Evolutionary conservation across 2,797 vertebrate species (phyloP).

Genomic region (Cossypha caffra): DNA sequence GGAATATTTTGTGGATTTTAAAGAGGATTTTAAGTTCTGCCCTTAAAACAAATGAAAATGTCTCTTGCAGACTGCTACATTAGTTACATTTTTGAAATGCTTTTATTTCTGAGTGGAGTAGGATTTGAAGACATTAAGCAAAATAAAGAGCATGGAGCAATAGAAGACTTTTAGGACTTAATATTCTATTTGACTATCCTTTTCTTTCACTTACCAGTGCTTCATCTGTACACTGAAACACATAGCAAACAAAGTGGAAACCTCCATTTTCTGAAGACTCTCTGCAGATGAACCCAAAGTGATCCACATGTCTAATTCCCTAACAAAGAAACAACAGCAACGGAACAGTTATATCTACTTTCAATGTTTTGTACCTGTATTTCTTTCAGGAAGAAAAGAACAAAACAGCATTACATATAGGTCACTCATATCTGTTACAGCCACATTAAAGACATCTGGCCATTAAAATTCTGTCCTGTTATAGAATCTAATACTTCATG

Average conservation of each 20-base stretch:
- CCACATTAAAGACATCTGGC: neutral
- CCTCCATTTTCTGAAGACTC: conserved; percentile 87
- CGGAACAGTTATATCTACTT: neutral
- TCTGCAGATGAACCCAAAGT: conserved; percentile 98
- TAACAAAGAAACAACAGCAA: conserved; percentile 52
- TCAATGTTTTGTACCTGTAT: neutral
- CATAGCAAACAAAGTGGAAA: conserved; percentile 94
- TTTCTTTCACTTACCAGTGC: conserved; percentile 85
- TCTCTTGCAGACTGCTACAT: neutral
- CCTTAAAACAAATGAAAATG: neutral
- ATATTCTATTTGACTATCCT: neutral
- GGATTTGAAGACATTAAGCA: neutral
- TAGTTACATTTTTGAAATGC: neutral
- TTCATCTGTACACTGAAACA: conserved; percentile 95
- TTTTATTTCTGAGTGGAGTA: neutral
- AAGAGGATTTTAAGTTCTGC: neutral
- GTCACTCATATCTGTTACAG: neutral
- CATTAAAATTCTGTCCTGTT: neutral
- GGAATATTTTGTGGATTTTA: neutral
- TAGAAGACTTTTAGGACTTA: neutral
- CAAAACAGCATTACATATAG: neutral
- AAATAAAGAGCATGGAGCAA: neutral
- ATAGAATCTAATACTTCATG: neutral
- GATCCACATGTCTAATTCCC: conserved; percentile 96
- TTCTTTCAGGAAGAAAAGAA: neutral